Conservation (phyloP, 2,888 invertebrate genomes). For the Andrena haemorrhoa region DNA sequence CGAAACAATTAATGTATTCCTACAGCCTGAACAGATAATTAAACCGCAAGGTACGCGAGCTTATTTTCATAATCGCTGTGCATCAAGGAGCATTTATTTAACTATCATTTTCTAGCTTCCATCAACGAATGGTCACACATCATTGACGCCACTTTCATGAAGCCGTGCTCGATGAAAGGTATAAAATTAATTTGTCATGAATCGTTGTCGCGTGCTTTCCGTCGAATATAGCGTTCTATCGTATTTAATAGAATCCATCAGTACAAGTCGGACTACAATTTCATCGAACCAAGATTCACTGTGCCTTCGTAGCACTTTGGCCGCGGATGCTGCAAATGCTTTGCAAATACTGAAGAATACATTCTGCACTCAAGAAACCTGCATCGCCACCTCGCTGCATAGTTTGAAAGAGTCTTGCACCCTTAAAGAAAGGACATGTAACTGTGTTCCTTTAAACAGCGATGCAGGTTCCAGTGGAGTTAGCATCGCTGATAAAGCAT, state of each 20-base stretch:
- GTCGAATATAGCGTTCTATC: background rate
- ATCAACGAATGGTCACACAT: constrained; percentile 62
- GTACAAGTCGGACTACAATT: constrained; percentile 17
- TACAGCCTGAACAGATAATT: constrained; percentile 29
- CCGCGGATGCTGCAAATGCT: constrained; percentile 50
- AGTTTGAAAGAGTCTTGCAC: background rate
- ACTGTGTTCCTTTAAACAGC: background rate
- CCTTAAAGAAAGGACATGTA: background rate
- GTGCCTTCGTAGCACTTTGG: constrained; percentile 15
- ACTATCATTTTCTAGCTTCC: constrained; percentile 52
- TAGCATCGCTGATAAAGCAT: background rate
- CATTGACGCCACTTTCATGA: constrained; percentile 50
- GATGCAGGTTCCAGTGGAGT: background rate
- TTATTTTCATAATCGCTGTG: background rate
- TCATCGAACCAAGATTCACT: background rate
- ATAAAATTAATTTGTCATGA: background rate
- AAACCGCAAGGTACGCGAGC: constrained; percentile 34
- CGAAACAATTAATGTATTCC: constrained; percentile 24
- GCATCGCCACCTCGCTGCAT: constrained; percentile 1
- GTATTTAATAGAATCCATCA: constrained; percentile 36
- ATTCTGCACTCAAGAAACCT: constrained; percentile 66
- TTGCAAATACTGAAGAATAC: constrained; percentile 67
- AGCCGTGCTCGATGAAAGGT: constrained; percentile 59
- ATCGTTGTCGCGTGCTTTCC: background rate
- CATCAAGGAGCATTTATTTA: background rate